Conservation (phyloP, 2,797 vertebrate species). For the Cossypha caffra region DNA sequence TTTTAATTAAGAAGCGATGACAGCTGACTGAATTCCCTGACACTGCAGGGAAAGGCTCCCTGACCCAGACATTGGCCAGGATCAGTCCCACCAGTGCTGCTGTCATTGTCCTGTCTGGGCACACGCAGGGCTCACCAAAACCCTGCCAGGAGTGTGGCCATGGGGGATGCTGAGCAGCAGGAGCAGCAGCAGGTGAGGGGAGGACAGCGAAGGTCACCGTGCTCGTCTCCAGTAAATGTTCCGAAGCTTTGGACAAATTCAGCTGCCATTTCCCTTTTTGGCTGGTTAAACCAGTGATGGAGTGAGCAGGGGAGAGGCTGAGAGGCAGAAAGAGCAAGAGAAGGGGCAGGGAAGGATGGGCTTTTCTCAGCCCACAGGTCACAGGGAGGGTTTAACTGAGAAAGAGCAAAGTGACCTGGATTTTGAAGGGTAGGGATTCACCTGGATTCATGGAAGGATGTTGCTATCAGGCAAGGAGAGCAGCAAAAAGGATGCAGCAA, state of each 20-base stretch:
- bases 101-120: slow-evolving; percentile 56
- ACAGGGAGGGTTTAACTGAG: neutral
- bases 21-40: slow-evolving; percentile 75
- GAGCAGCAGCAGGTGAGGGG: slow-evolving; percentile 45
- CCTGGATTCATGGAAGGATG: neutral
- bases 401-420: neutral
- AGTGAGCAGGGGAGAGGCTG: neutral
- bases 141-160: no score
- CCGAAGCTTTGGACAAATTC: neutral
- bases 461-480: no score
- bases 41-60: slow-evolving; percentile 69
- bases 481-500: no score
- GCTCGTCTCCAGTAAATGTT: neutral
- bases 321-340: neutral
- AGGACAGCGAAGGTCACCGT: slow-evolving; percentile 21
- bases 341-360: neutral
- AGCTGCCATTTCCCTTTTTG: neutral
- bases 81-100: neutral
- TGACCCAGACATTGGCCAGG: slow-evolving; percentile 69
- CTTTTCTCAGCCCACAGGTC: neutral
- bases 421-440: neutral
- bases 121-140: neutral
- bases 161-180: no score
- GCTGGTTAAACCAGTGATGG: neutral
- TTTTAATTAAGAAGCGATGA: slow-evolving; percentile 80